Conservation (phyloP, 2,113 vertebrate genomes). For the Ondatra zibethicus region DNA sequence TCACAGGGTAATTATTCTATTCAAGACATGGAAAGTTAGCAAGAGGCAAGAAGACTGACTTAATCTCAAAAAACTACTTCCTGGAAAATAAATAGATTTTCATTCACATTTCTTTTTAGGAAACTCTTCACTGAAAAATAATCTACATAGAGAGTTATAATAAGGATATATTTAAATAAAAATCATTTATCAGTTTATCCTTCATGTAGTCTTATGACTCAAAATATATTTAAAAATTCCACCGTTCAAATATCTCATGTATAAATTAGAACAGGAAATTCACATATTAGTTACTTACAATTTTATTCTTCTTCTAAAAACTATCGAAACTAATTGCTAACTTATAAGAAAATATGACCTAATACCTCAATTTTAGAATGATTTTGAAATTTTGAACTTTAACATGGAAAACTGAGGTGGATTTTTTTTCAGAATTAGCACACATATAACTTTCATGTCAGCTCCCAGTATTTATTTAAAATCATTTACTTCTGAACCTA, state of each 20-base stretch:
- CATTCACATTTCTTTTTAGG: conserved; percentile 48
- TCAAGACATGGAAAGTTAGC: not conserved
- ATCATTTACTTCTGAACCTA: conserved; percentile 40
- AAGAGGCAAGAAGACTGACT: not conserved
- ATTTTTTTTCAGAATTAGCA: conserved; percentile 40
- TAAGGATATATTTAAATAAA: too few species aligned
- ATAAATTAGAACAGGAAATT: conserved; percentile 39
- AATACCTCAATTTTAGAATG: conserved; percentile 41
- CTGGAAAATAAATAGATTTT: conserved; percentile 43
- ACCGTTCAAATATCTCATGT: not conserved
- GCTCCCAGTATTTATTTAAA: conserved; percentile 19
- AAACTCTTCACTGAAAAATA: not conserved
- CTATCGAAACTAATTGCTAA: conserved; percentile 29
- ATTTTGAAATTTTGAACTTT: not conserved
- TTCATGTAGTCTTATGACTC: not conserved
- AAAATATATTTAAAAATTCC: not conserved
- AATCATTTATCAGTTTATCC: not conserved
- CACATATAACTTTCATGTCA: conserved; percentile 28
- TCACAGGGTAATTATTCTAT: not conserved
- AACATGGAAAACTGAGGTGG: conserved; percentile 39
- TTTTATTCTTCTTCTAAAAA: conserved; percentile 36
- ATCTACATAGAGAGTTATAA: conserved; percentile 8
- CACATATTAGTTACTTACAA: not conserved
- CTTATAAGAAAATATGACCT: not conserved
- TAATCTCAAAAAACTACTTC: conserved; percentile 36